Evolutionary conservation across 2,113 vertebrate genomes (phyloP).

Genomic region (Callocephalon fimbriatum): DNA sequence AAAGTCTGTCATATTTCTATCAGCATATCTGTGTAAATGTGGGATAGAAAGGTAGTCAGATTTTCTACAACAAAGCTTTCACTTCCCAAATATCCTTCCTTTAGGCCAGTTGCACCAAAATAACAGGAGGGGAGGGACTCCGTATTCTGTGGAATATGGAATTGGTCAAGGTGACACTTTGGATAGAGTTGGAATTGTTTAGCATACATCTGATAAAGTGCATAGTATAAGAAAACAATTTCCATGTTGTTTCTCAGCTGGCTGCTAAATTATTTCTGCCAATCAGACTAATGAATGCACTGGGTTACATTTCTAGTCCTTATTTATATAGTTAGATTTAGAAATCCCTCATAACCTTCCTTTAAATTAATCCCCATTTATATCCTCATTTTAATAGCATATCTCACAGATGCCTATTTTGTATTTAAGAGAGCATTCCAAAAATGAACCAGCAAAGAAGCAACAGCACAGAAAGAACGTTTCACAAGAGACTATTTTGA

Average conservation of each 20-base stretch:
- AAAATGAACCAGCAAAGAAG: not conserved
- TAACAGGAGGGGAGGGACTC: not conserved
- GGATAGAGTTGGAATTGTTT: not conserved
- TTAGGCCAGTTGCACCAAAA: not conserved
- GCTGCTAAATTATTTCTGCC: conserved; percentile 17
- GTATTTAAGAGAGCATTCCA: not conserved
- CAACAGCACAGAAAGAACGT: not conserved
- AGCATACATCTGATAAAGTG: not conserved
- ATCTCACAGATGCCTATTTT: conserved; percentile 16
- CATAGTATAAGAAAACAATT: not conserved
- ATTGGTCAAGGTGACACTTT: not conserved
- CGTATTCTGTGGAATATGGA: not conserved
- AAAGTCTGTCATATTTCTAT: not conserved
- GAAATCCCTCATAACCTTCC: conserved; percentile 14
- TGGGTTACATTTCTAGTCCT: conserved; percentile 14
- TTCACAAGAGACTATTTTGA: not conserved
- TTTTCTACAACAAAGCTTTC: not conserved
- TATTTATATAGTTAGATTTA: conserved; percentile 43
- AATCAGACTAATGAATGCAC: conserved; percentile 37
- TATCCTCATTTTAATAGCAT: conserved; percentile 32
- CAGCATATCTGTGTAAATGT: not conserved
- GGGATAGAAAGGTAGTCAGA: not conserved
- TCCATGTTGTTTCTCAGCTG: not conserved
- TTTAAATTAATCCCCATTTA: conserved; percentile 52
- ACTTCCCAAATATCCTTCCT: not conserved